Percentiles rank a stretch among this genome's conserved stretches.
Conservation (phyloP, 1,140 invertebrate species). For the Aphidius gifuensis region DNA sequence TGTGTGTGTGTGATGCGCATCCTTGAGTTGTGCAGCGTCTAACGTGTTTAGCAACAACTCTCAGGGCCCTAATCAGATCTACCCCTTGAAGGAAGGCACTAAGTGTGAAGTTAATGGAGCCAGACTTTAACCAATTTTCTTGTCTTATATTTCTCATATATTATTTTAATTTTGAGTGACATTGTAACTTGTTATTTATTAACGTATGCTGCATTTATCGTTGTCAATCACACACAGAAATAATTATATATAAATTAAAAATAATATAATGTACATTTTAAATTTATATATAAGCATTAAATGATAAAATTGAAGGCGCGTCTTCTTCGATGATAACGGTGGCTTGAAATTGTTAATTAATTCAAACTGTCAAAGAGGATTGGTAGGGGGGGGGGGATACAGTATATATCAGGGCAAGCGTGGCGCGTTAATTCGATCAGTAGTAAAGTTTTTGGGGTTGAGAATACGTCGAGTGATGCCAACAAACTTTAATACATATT, state of each 20-base stretch:
- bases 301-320: no score
- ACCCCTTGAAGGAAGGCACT: conserved; percentile 36
- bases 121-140: conserved; percentile 32
- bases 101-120: conserved; percentile 58
- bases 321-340: conserved; percentile 36
- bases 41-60: conserved; percentile 56
- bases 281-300: no score
- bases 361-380: conserved; percentile 44
- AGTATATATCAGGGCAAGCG: conserved; percentile 45
- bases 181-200: conserved; percentile 2
- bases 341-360: conserved; percentile 52
- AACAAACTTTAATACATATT: neutral
- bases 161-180: conserved; percentile 1
- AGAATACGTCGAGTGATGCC: conserved; percentile 30
- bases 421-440: conserved; percentile 54
- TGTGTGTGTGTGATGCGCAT: conserved; percentile 8
- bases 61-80: conserved; percentile 57
- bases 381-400: conserved; percentile 23
- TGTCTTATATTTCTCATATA: conserved; percentile 18
- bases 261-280: no score
- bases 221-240: no score
- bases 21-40: conserved; percentile 42
- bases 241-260: no score
- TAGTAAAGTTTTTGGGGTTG: conserved; percentile 44
- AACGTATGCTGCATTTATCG: neutral